A percentile compares a stretch with the other conserved stretches of the same genome.
Conservation (phyloP, 2,113 vertebrate species). For the Amia ocellicauda region DNA sequence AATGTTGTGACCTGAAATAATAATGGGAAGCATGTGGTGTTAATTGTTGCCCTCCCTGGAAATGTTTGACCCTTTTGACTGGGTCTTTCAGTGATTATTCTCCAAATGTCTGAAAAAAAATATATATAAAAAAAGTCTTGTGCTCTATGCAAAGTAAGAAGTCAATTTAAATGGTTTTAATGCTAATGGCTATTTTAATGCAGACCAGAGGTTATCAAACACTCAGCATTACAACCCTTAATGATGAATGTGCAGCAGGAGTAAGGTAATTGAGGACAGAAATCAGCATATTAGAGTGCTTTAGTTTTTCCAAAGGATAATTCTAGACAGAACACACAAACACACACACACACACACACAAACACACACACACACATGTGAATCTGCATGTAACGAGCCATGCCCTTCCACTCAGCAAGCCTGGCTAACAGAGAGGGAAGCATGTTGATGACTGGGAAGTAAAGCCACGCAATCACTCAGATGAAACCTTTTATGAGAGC, state of each 20-base stretch:
- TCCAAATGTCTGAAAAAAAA: conserved; percentile 6
- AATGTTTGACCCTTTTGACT: conserved; percentile 9
- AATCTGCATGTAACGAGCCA: no score
- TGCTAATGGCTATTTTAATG: conserved; percentile 3
- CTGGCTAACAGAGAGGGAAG: no score
- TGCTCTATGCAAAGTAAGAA: background rate
- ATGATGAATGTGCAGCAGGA: conserved; percentile 15
- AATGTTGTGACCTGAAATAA: conserved; percentile 2
- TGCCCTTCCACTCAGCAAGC: no score
- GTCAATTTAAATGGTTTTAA: background rate
- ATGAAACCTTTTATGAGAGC: no score
- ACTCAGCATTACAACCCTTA: background rate
- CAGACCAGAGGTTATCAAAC: background rate
- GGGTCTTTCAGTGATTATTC: background rate
- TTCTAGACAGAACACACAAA: no score
- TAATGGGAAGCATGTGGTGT: background rate
- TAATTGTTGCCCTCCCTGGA: conserved; percentile 15
- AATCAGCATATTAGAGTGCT: background rate
- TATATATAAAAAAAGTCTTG: background rate
- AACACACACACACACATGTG: no score
- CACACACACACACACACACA: no score
- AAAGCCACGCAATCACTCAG: no score
- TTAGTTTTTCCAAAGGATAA: no score
- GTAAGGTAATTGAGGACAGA: conserved; percentile 12
- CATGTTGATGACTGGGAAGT: no score